These are phyloP conservation scores for Suricata suricatta DNA, from an alignment of 2,113 vertebrate genomes.

Conservation along the genomic window DNA sequence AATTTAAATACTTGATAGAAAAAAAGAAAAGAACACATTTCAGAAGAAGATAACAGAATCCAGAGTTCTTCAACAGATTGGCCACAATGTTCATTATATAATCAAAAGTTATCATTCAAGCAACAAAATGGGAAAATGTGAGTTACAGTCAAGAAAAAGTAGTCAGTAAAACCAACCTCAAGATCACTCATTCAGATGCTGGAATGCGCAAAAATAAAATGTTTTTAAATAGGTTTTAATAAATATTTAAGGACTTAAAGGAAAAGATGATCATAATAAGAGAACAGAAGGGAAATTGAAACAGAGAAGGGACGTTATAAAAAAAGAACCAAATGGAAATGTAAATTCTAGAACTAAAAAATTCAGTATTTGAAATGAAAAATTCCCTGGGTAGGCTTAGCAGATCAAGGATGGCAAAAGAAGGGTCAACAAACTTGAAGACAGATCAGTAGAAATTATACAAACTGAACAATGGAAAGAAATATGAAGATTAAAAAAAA, in stretches of 20 bases:
- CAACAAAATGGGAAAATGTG: neutral
- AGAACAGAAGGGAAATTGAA: neutral
- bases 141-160: slow-evolving; percentile 1
- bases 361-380: neutral
- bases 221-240: neutral
- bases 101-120: slow-evolving; percentile 10
- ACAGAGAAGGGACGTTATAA: neutral
- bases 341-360: neutral
- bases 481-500: neutral
- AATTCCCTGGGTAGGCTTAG: neutral
- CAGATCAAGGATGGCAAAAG: neutral
- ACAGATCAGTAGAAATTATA: neutral
- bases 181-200: neutral
- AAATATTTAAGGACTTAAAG: neutral
- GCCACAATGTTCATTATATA: neutral
- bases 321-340: neutral
- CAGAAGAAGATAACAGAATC: slow-evolving; percentile 6
- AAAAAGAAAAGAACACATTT: neutral
- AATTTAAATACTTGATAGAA: neutral
- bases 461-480: neutral
- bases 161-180: neutral
- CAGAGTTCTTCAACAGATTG: neutral
- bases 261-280: neutral
- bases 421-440: neutral
- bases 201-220: neutral